phyloP scores from a whole-genome alignment of 1,140 invertebrate species.

The Hylaeus anthracinus region DNA sequence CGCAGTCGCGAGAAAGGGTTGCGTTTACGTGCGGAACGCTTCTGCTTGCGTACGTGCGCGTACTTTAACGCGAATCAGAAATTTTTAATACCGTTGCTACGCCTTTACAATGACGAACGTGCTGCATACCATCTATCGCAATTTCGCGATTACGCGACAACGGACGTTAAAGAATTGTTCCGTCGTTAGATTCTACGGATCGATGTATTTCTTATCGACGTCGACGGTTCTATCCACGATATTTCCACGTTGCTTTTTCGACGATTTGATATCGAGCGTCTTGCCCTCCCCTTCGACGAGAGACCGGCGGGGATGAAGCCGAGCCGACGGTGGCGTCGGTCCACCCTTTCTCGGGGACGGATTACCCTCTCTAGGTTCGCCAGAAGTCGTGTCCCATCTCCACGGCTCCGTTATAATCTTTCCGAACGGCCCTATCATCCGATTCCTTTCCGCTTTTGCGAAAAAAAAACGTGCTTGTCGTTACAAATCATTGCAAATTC shows the following conservation, averaged over 20 bases:
- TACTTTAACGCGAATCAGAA: neutral
- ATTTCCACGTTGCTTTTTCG: conserved; percentile 59
- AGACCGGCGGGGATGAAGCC: conserved; percentile 49
- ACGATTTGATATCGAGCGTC: conserved; percentile 63
- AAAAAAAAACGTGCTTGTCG: neutral
- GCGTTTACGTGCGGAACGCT: conserved; percentile 26
- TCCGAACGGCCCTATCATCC: conserved; percentile 29
- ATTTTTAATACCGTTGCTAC: conserved; percentile 28
- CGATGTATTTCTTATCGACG: neutral
- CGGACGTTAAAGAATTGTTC: conserved; percentile 14
- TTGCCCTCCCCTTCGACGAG: conserved; percentile 39
- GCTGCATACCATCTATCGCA: neutral
- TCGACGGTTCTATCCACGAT: conserved; percentile 32
- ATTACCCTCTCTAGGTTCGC: conserved; percentile 45
- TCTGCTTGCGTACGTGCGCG: conserved; percentile 21
- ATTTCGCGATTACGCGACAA: neutral
- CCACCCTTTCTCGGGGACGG: conserved; percentile 63
- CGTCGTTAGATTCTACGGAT: neutral
- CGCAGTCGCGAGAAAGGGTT: conserved; percentile 51
- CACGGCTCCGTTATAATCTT: conserved; percentile 45
- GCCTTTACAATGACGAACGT: neutral
- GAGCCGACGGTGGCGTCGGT: conserved; percentile 52
- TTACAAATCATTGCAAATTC: neutral
- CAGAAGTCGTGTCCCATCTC: conserved; percentile 29
- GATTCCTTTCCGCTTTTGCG: conserved; percentile 15